Base-by-base conservation (phyloP, 2,113 vertebrate genomes). In the Mionectes macconnelli region DNA sequence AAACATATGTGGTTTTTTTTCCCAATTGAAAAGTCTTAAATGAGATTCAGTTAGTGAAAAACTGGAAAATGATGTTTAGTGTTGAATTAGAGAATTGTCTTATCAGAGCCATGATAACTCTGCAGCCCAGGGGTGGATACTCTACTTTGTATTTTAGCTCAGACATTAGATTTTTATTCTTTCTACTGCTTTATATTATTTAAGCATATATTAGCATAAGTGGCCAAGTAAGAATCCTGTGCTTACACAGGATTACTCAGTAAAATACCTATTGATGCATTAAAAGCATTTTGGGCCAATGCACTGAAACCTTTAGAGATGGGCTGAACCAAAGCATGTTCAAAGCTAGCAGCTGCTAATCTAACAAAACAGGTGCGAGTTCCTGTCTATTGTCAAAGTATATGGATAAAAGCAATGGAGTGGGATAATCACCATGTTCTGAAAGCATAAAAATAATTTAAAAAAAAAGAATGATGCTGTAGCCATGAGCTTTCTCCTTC, bases 371-470 rank as follows among this genome's bases (percentile, higher is more conserved):
- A 24, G 62, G 0, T 31, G 3, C 7, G 9, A 42, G 4, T 24
- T 69, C 13, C 9, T 1, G 0, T 7, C 23, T 64, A 1, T 55
- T 82, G 9, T 35, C 6, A 10, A 66, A 11, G 7, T 8, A 30
- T 3, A 9, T 8, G 17, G 44, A 63, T 33, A 63, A 77, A 95
- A 70, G 2, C 12, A 70, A 24, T 20, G 5, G 8, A 60, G 4
- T 15, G 20, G 6, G 11, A 28, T 56, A 27, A 31, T 12, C 4
- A 39, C 8, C 22, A 0, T 49, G 4, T n/a, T 84, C 31, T 66
- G 12, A 4, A 44, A 47, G 8, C 0, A 39, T 27, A 50, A 15
- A 50, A 50, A 50, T 3, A n/a, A n/a, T n/a, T n/a, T 15, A 6
- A 17, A 17, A 30, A 31, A 53, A 31, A 56, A 56, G 12, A 33